Percentiles rank a stretch among this genome's conserved stretches.
Evolutionary conservation across 2,113 vertebrate species (phyloP).

Genomic region (Parotia lawesii): DNA sequence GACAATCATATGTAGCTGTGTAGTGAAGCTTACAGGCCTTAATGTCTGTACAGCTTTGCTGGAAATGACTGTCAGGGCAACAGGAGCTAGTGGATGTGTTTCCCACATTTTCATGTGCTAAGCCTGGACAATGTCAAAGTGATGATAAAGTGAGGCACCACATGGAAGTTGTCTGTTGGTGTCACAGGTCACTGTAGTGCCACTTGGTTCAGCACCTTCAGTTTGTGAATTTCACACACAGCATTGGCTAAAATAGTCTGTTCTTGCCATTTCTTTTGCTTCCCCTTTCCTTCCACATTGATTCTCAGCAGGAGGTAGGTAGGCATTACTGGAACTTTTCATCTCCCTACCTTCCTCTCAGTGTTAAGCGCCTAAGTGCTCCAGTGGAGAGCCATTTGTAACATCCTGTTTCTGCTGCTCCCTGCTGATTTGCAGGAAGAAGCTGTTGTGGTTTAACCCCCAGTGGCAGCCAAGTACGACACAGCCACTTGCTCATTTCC

Average conservation of each 20-base stretch:
- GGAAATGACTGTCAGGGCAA: not conserved
- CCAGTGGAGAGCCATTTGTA: not conserved
- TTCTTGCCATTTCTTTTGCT: not conserved
- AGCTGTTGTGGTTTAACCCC: not conserved
- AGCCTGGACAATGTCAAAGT: not conserved
- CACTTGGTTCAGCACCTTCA: not conserved
- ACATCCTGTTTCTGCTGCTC: not conserved
- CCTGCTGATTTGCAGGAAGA: not conserved
- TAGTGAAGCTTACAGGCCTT: not conserved
- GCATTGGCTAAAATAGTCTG: not conserved
- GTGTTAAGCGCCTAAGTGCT: not conserved
- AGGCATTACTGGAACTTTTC: not conserved
- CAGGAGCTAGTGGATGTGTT: not conserved
- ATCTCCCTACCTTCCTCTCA: not conserved
- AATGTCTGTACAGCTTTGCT: not conserved
- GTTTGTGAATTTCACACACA: not conserved
- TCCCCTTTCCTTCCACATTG: not conserved
- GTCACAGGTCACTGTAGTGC: not conserved
- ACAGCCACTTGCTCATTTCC: not conserved
- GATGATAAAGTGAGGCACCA: not conserved
- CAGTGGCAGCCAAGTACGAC: not conserved
- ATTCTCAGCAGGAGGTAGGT: not conserved
- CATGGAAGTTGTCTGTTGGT: not conserved
- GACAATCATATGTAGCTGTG: accelerated
- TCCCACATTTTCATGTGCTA: not conserved